Base-by-base conservation (phyloP, 2,113 vertebrate genomes). In the Motacilla tschutschensis region DNA sequence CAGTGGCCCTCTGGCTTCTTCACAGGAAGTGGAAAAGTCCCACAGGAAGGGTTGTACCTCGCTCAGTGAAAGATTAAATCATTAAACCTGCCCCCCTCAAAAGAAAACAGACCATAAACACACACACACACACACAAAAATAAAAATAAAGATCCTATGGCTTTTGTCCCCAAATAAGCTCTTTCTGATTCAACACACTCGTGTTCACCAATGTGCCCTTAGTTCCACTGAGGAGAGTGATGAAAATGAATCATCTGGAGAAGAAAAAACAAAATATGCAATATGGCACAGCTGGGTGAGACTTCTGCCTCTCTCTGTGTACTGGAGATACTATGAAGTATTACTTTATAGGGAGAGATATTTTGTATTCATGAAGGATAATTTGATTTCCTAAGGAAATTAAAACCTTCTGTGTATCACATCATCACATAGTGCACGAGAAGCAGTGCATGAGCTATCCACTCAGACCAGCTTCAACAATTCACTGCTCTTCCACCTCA, bases 211-310 rank as follows among this genome's bases (percentile, higher is more conserved):
- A 43, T 4, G 10, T 66, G 20, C 47, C 12, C 28, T 73, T 76
- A 41, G 51, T 24, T 76, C 43, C 74, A 3, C 48, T 33, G 57
- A 70, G 16, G 3, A 78, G 17, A 76, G 55, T 2, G 2, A 55
- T 6, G 5, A 59, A 64, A 21, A 35, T 54, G 4, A 92, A 63
- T 35, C 29, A 63, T 47, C 35, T 55, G 8, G 12, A 66, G 24
- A 73, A 87, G 47, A 73, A 87, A 82, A 51, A 75, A 76, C 25
- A 82, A 87, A 73, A 63, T 22, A 12, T 64, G 44, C 26, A 91
- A 47, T 63, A 59, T 53, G 18, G 3, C 24, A 77, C 57, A 83
- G 26, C 13, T 51, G 17, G 22, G 28, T 55, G 8, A 64, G 25
- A 60, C 14, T 76, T 65, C 36, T 84, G 35, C 8, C 17, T 20